phyloP scores from a whole-genome alignment of 2,113 vertebrate genomes.

The Lathamus discolor region DNA sequence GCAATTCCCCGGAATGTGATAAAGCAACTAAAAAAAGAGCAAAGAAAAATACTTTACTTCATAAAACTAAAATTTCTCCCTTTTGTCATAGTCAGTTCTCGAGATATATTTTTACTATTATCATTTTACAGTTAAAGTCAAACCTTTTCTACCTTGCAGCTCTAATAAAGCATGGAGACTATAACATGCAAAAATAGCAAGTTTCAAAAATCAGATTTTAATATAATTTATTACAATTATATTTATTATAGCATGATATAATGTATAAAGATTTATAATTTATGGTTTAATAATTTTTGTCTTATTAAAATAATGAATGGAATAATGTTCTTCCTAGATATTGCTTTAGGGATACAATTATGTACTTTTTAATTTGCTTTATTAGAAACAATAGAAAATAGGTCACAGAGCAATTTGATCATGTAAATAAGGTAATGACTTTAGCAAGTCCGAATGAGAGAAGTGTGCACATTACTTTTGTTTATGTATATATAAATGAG shows the following conservation, averaged over 20 bases:
- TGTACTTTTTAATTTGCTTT: neutral
- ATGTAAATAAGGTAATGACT: neutral
- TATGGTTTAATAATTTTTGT: neutral
- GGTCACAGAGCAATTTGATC: neutral
- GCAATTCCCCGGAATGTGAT: neutral
- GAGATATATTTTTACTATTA: neutral
- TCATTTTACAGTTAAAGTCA: neutral
- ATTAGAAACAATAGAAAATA: neutral
- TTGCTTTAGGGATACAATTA: neutral
- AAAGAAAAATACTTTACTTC: neutral
- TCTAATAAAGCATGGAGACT: neutral
- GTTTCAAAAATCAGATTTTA: neutral
- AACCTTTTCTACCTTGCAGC: neutral
- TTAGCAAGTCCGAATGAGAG: neutral
- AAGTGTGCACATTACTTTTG: neutral
- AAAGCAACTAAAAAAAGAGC: neutral
- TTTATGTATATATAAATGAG: neutral
- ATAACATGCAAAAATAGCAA: neutral
- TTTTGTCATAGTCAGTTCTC: neutral
- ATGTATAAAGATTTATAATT: neutral
- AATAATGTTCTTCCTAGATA: neutral
- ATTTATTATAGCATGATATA: neutral
- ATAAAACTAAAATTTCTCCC: neutral
- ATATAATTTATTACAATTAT: neutral
- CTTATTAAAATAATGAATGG: neutral